These are phyloP conservation scores for Fopius arisanus DNA, from an alignment of 1,140 invertebrate species.

Conservation along the genomic window DNA sequence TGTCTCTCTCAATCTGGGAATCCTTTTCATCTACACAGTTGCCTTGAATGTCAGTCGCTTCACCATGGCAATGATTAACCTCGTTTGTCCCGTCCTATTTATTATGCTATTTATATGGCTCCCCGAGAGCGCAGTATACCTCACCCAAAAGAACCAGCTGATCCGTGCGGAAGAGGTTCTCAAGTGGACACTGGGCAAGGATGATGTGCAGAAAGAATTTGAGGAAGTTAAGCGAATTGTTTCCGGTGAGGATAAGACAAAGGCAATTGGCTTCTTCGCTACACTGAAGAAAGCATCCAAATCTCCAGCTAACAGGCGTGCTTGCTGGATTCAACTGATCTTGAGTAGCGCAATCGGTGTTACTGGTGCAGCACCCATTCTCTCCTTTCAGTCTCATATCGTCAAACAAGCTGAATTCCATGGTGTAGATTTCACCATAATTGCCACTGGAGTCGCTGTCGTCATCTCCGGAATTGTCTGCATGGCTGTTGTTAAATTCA, in stretches of 20 bases:
- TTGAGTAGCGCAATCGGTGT: slow-evolving; percentile 84
- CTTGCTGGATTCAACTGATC: slow-evolving; percentile 76
- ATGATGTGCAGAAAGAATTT: slow-evolving; percentile 66
- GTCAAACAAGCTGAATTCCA: slow-evolving; percentile 76
- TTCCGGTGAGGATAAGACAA: slow-evolving; percentile 59
- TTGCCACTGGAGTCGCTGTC: slow-evolving; percentile 83
- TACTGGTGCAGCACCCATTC: slow-evolving; percentile 82
- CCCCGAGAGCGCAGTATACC: slow-evolving; percentile 63
- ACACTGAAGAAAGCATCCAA: background rate
- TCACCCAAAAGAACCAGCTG: slow-evolving; percentile 56
- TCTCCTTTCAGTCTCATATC: slow-evolving; percentile 83
- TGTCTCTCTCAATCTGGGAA: slow-evolving; percentile 68
- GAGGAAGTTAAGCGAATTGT: slow-evolving; percentile 70
- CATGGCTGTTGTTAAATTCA: slow-evolving; percentile 76
- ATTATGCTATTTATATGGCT: slow-evolving; percentile 61
- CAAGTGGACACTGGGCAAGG: slow-evolving; percentile 70
- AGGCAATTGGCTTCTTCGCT: background rate
- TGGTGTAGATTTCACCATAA: slow-evolving; percentile 72
- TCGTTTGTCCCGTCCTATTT: slow-evolving; percentile 62
- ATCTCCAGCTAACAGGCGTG: slow-evolving; percentile 68
- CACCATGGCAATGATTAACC: slow-evolving; percentile 56
- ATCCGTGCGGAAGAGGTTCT: slow-evolving; percentile 68
- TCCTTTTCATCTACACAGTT: slow-evolving; percentile 66
- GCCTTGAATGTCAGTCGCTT: slow-evolving; percentile 59
- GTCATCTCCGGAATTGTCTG: slow-evolving; percentile 75